Evolutionary conservation across 2,113 vertebrate species (phyloP).

Genomic region (Semnornis frantzii): DNA sequence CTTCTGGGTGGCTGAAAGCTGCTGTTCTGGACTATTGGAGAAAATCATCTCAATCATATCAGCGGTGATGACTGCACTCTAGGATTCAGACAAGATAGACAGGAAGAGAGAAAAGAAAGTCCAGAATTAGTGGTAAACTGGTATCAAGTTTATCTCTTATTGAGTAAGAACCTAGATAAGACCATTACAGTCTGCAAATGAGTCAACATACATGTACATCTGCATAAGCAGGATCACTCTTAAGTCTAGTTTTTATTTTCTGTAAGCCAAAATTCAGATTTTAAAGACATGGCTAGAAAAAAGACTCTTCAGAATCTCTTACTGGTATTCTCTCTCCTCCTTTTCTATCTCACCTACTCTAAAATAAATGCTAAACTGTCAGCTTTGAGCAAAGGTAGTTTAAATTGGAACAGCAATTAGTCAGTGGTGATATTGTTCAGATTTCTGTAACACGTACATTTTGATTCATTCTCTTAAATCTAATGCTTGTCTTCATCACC

Average conservation of each 20-base stretch:
- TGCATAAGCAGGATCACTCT: not conserved
- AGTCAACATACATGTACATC: not conserved
- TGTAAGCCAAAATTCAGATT: not conserved
- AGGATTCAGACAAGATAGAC: not conserved
- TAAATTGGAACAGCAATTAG: not conserved
- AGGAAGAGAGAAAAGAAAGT: slow-evolving; percentile 10
- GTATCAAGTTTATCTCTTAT: not conserved
- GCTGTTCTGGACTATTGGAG: slow-evolving; percentile 92
- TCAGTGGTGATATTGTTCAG: not conserved
- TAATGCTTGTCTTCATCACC: not conserved
- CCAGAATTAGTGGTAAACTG: not conserved
- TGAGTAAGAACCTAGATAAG: not conserved
- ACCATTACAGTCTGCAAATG: not conserved
- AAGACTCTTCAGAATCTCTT: not conserved
- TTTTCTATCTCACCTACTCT: not conserved
- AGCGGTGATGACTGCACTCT: slow-evolving; percentile 90
- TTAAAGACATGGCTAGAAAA: not conserved
- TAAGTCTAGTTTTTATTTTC: not conserved
- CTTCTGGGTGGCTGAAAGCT: slow-evolving; percentile 96
- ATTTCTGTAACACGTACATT: not conserved
- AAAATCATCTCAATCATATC: slow-evolving; percentile 99
- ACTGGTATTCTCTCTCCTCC: not conserved
- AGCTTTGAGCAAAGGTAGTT: not conserved
- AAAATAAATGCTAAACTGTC: not conserved
- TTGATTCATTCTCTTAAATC: not conserved